Evolutionary conservation across 1,140 invertebrate species (phyloP), one percentile per base, ranked within the genome.

Genomic region (Ephestia elutella): DNA sequence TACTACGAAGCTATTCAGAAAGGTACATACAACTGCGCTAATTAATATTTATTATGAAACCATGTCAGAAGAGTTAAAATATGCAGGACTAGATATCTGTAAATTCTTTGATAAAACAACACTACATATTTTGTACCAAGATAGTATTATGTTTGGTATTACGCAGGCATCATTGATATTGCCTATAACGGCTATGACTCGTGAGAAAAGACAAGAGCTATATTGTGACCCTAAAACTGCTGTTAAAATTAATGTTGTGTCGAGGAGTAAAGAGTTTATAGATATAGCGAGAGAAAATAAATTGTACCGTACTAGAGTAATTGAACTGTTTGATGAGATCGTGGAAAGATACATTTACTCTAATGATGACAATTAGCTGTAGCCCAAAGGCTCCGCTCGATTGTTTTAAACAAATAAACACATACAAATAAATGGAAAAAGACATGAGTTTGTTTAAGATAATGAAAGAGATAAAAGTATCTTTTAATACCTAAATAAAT

Each of bases 151-250:
- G 13, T 80, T 83, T 66, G 90, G 81, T 18, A 68, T 90, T 10
- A 90, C 89, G 5, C 90, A 91, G 70, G 89, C 89, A 49, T 76
- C 79, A 9, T 58, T 91, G 38, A 90, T 91, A 62, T 79, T 86
- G 1, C 90, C 90, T 53, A 71, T 91, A 62, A 69, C 80, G 15
- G 65, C 79, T 2, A 77, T 91, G 54, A 77, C 73, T 18, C 60
- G 70, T 2, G 63, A 80, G 7, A 76, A 69, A 18, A 82, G 76
- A 25, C 68, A 78, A 60, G 66, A 80, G 59, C 32, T 89, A 20
- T 88, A 87, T 38, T 60, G 66, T 28, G 66, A 86, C 13, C 73
- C 83, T 3, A 78, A 89, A 57, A 85, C 60, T 0, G 75, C 76
- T 59, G 66, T 62, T 11, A 82, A 76, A 60, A 77, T 89, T 28